A percentile compares a stretch with the other conserved stretches of the same genome.
These are phyloP conservation scores for Drosophila peninsularis DNA, from an alignment of 2,888 invertebrate genomes.

Conservation along the genomic window DNA sequence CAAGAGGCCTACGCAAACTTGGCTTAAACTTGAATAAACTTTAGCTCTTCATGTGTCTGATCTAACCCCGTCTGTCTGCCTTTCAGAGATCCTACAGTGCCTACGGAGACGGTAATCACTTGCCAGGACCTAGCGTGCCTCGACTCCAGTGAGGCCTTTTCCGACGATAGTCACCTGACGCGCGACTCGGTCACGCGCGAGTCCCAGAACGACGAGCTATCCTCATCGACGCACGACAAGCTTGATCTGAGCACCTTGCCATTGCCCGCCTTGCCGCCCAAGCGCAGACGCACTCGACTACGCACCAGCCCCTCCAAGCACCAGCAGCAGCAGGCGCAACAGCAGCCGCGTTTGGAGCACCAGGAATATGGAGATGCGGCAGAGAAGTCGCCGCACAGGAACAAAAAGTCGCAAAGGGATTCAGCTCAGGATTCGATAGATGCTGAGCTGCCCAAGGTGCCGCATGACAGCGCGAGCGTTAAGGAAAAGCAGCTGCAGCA, in stretches of 20 bases:
- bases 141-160: constrained; percentile 83
- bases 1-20: neutral
- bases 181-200: constrained; percentile 81
- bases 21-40: neutral
- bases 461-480: constrained; percentile 12
- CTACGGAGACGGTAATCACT: constrained; percentile 30
- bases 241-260: constrained; percentile 84
- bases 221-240: constrained; percentile 82
- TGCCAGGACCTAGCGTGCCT: constrained; percentile 80
- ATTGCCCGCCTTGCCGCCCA: constrained; percentile 83
- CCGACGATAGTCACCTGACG: constrained; percentile 83
- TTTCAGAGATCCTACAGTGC: constrained; percentile 29
- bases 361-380: constrained; percentile 38
- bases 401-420: constrained; percentile 38
- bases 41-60: neutral
- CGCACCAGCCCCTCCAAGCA: constrained; percentile 79
- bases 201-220: constrained; percentile 83
- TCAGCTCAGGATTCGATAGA: constrained; percentile 33
- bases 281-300: constrained; percentile 81
- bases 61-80: neutral
- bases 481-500: constrained; percentile 33
- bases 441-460: constrained; percentile 29
- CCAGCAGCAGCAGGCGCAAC: constrained; percentile 50
- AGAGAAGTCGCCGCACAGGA: constrained; percentile 29
- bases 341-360: constrained; percentile 30